Evolutionary conservation across 2,888 invertebrate species (phyloP).

Genomic region (Hedya salicella): DNA sequence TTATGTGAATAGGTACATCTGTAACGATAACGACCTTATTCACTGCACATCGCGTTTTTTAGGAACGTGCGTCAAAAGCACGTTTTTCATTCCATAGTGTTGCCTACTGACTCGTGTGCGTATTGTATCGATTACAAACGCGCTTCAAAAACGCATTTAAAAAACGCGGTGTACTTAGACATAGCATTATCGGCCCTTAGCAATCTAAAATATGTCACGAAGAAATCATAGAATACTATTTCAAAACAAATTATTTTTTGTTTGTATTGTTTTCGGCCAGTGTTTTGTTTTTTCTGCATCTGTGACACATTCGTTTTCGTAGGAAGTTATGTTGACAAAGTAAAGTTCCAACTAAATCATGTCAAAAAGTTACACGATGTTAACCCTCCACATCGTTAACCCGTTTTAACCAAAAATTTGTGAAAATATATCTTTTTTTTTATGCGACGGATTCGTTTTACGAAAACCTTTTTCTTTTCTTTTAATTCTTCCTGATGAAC

Average conservation of each 20-base stretch:
- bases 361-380: slow-evolving; percentile 10
- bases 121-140: no score
- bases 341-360: background rate
- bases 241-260: background rate
- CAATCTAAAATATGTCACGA: no score
- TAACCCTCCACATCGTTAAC: slow-evolving; percentile 6
- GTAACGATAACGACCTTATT: no score
- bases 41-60: no score
- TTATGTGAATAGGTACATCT: no score
- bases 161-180: no score
- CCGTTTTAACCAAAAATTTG: slow-evolving; percentile 21
- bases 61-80: no score
- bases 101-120: no score
- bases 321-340: background rate
- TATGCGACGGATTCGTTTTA: background rate
- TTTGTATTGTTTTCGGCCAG: background rate
- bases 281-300: background rate
- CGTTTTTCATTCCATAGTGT: no score
- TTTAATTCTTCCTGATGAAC: background rate
- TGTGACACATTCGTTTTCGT: background rate
- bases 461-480: background rate
- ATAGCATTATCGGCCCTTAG: no score
- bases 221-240: background rate
- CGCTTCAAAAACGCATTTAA: no score
- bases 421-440: background rate